Conservation (phyloP, 2,888 invertebrate species). For the Amphimallon solstitiale region DNA sequence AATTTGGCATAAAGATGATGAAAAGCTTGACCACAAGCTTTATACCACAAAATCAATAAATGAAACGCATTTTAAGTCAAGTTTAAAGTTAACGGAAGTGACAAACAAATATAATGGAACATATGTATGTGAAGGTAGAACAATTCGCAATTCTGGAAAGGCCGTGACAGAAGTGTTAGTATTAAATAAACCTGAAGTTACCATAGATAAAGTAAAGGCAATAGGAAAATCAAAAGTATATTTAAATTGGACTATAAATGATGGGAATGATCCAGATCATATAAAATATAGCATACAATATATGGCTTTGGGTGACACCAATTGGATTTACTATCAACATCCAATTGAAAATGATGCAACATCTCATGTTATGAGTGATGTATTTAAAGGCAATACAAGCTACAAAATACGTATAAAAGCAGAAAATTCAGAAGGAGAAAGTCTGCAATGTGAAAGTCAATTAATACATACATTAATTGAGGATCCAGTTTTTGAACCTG, state of each 20-base stretch:
- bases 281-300: constrained; percentile 68
- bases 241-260: constrained; percentile 83
- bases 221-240: constrained; percentile 80
- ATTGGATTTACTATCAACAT: constrained; percentile 69
- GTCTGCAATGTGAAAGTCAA: constrained; percentile 66
- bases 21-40: constrained; percentile 56
- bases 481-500: constrained; percentile 83
- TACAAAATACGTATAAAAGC: constrained; percentile 77
- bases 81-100: constrained; percentile 68
- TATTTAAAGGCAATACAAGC: constrained; percentile 70
- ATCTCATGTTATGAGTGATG: constrained; percentile 74
- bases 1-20: constrained; percentile 70
- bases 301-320: constrained; percentile 65
- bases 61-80: constrained; percentile 70
- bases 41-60: constrained; percentile 60
- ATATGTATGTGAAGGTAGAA: constrained; percentile 67
- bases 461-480: constrained; percentile 72
- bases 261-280: constrained; percentile 77
- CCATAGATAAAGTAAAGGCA: constrained; percentile 77
- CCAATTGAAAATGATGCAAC: constrained; percentile 72
- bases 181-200: constrained; percentile 76
- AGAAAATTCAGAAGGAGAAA: constrained; percentile 72
- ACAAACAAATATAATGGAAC: constrained; percentile 79
- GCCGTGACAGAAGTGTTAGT: constrained; percentile 64
- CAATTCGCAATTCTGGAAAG: constrained; percentile 52